A percentile compares a stretch with the other conserved stretches of the same genome.
These are phyloP conservation scores for Anagrus nilaparvatae DNA, from an alignment of 1,140 invertebrate genomes.

Conservation along the genomic window DNA sequence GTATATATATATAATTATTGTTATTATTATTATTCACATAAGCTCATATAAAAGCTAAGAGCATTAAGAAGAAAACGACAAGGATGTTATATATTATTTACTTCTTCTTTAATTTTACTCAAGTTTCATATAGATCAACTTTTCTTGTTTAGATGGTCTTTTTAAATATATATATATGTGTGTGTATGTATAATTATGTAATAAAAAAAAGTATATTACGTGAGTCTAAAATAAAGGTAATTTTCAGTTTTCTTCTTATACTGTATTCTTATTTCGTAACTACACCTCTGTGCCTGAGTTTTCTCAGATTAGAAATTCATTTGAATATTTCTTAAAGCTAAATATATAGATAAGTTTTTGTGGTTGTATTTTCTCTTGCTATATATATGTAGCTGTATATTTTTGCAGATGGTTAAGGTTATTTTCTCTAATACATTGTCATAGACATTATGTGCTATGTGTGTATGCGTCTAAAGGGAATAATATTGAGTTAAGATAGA, in stretches of 20 bases:
- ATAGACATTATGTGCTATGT: not conserved
- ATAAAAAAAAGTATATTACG: too few species aligned
- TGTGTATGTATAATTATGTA: too few species aligned
- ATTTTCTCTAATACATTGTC: conserved; percentile 10
- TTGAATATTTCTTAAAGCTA: conserved; percentile 31
- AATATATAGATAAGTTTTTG: conserved; percentile 26
- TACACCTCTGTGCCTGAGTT: conserved; percentile 17
- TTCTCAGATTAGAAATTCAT: conserved; percentile 35
- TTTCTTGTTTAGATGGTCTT: too few species aligned
- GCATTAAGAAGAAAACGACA: conserved; percentile 43
- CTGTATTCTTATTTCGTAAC: conserved; percentile 11
- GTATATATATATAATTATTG: too few species aligned
- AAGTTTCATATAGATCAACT: too few species aligned
- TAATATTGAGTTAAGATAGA: conserved; percentile 10
- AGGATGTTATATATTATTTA: too few species aligned
- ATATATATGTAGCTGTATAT: too few species aligned
- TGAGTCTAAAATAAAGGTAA: too few species aligned
- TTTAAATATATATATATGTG: too few species aligned
- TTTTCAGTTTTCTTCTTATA: conserved; percentile 12
- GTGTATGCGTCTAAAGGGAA: not conserved
- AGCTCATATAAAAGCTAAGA: conserved; percentile 40
- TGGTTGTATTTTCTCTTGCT: too few species aligned
- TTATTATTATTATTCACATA: too few species aligned
- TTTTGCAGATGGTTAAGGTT: conserved; percentile 4
- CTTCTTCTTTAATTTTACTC: too few species aligned